Conservation (phyloP, 2,888 invertebrate species). For the Xanthia togata region DNA sequence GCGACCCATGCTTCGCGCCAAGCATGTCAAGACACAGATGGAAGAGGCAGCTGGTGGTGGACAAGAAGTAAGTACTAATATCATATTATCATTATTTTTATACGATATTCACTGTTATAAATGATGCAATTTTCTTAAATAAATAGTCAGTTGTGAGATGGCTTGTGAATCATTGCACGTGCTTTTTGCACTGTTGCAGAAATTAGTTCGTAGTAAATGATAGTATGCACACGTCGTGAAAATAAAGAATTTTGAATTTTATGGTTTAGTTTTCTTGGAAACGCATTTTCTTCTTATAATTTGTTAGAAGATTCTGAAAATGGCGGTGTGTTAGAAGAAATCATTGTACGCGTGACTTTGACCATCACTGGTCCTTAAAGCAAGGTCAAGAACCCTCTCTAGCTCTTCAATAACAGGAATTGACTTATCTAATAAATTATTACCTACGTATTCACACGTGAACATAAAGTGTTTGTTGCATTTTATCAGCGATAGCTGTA, state of each 20-base stretch:
- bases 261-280: neutral
- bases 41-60: constrained; percentile 95
- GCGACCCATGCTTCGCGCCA: constrained; percentile 93
- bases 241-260: constrained; percentile 19
- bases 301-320: neutral
- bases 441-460: neutral
- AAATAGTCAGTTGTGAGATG: constrained; percentile 7
- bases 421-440: constrained; percentile 10
- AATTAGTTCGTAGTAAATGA: constrained; percentile 36
- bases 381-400: neutral
- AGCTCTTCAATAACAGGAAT: neutral
- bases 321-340: neutral
- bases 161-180: constrained; percentile 41
- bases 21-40: constrained; percentile 93
- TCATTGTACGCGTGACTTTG: neutral
- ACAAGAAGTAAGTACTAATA: constrained; percentile 89
- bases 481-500: constrained; percentile 11
- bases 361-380: neutral
- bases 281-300: constrained; percentile 13
- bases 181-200: constrained; percentile 29
- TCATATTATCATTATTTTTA: neutral
- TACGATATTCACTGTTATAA: neutral
- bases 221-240: constrained; percentile 11
- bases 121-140: neutral
- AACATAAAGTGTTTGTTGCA: constrained; percentile 1